A percentile compares a stretch with the other conserved stretches of the same genome.
Conservation (phyloP, 2,888 invertebrate species). For the Caenorhabditis drosophilae region DNA sequence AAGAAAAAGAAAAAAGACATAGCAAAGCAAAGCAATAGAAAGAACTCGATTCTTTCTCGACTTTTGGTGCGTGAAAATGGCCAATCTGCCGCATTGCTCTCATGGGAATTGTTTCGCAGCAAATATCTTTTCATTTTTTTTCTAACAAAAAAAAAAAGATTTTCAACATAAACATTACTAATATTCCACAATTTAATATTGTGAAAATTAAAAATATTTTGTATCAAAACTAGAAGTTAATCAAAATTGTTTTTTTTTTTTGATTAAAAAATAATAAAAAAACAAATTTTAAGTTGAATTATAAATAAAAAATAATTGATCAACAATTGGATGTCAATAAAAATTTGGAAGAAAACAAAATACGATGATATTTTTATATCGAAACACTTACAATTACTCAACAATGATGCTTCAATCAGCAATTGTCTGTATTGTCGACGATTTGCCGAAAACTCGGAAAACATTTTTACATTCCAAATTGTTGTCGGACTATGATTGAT, state of each 20-base stretch:
- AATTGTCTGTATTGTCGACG: constrained; percentile 75
- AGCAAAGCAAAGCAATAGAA: constrained; percentile 4
- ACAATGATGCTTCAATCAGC: constrained; percentile 74
- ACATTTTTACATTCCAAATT: constrained; percentile 66
- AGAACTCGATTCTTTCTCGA: constrained; percentile 4
- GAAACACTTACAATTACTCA: constrained; percentile 63
- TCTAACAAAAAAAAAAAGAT: no score
- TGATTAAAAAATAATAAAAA: not conserved
- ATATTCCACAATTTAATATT: no score
- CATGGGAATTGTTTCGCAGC: not conserved
- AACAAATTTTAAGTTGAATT: not conserved
- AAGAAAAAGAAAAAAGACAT: constrained; percentile 4
- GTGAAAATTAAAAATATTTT: no score
- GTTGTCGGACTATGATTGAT: constrained; percentile 60
- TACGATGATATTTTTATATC: no score
- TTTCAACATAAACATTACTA: no score
- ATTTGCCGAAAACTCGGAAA: constrained; percentile 77
- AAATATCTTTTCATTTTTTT: constrained; percentile 11
- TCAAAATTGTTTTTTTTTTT: not conserved
- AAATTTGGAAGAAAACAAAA: no score
- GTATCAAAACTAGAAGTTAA: no score
- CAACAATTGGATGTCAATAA: no score
- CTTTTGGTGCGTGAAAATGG: constrained; percentile 3
- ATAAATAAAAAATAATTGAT: not conserved
- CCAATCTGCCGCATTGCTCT: not conserved